Evolutionary conservation across 2,113 vertebrate species (phyloP), one percentile per base, ranked within the genome.

Genomic region (Cepphus grylle): DNA sequence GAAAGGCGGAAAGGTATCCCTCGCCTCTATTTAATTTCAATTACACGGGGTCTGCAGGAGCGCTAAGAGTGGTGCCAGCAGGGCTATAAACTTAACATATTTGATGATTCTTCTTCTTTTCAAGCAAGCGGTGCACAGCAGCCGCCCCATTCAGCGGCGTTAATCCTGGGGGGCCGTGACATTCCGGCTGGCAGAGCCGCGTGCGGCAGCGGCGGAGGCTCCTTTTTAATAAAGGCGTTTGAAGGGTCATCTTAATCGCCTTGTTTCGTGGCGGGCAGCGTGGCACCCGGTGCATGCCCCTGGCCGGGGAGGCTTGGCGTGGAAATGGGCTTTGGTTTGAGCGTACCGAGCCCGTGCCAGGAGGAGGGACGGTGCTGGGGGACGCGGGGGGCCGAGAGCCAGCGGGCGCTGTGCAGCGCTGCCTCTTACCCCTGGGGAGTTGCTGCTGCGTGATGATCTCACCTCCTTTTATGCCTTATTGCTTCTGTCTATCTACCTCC

Each of bases 381-480:
- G 6, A 4, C 6, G 6, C 1, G 26, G 23, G 43, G 82, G 74
- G 62, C 79, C 50, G 59, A 27, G 65, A 58, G 90, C 74, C 72
- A 72, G 72, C 11, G 4, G 92, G 82, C 27, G 2, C 76, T 19
- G 73, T 62, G 86, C 62, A 72, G 88, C 30, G 21, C 62, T 88
- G 90, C 80, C 67, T 87, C 8, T 14, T 40, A 45, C 83, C 94
- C 96, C 88, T 38, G 86, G 94, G 88, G 90, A 87, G 91, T 1
- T 66, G 83, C 38, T 78, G 91, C 92, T 87, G 78, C 72, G 17
- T 8, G 40, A 95, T 95, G 97, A 94, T 96, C 94, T 97, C 92
- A 95, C 96, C 94, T 97, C 94, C 94, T 96, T 95, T 96, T 96
- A 95, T 65, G 95, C 94, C 97, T 95, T 97, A 96, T 95, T 97